Evolutionary conservation across 2,888 invertebrate genomes (phyloP).

Genomic region (Amorpha juglandis): DNA sequence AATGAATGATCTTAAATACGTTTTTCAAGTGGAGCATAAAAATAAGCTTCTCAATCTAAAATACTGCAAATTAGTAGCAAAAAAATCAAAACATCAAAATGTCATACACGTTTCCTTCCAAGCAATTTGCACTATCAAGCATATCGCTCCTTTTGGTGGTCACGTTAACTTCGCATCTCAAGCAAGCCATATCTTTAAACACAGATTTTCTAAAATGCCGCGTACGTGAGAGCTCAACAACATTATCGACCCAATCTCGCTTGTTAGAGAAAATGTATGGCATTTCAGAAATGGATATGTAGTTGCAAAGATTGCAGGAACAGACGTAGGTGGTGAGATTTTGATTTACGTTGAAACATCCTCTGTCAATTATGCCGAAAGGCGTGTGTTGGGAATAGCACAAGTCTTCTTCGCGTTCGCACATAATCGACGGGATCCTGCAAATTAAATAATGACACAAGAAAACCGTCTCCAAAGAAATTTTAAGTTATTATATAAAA

Average conservation of each 20-base stretch:
- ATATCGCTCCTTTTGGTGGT: conserved; percentile 47
- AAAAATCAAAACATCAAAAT: conserved; percentile 25
- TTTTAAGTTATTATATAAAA: neutral
- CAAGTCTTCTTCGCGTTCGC: conserved; percentile 58
- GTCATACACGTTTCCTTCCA: conserved; percentile 69
- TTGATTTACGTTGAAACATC: conserved; percentile 64
- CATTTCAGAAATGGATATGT: conserved; percentile 66
- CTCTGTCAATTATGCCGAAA: conserved; percentile 70
- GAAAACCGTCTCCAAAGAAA: conserved; percentile 33
- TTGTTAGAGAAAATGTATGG: conserved; percentile 62
- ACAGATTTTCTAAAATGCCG: conserved; percentile 62
- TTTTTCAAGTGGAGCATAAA: too few species aligned
- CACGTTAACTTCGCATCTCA: conserved; percentile 66
- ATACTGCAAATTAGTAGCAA: neutral
- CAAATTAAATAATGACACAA: conserved; percentile 41
- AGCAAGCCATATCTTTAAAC: conserved; percentile 66
- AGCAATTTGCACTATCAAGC: conserved; percentile 56
- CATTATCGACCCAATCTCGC: conserved; percentile 65
- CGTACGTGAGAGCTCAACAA: conserved; percentile 63
- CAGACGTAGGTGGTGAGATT: conserved; percentile 67
- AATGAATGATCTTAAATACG: too few species aligned
- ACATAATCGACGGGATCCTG: conserved; percentile 60
- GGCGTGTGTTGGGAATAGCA: conserved; percentile 73
- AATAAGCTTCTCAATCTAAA: neutral
- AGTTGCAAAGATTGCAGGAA: conserved; percentile 73